Evolutionary conservation across 2,888 invertebrate genomes (phyloP).

Genomic region (Odontothrips loti): DNA sequence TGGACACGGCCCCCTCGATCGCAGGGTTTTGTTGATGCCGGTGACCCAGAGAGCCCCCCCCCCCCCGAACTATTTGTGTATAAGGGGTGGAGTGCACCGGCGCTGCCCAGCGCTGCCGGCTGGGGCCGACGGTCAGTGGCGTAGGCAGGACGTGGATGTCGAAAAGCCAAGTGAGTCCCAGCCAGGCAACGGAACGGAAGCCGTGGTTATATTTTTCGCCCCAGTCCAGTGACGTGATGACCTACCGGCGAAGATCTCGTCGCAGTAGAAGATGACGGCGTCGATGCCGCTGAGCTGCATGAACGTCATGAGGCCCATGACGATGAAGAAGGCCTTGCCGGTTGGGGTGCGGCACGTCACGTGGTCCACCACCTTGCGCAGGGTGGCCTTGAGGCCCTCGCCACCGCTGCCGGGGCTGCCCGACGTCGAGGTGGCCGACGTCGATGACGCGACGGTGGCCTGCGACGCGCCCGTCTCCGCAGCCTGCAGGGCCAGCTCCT

Average conservation of each 20-base stretch:
- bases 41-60: neutral
- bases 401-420: neutral
- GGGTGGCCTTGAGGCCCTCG: neutral
- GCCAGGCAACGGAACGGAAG: too few species aligned
- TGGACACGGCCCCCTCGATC: too few species aligned
- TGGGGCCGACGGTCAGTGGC: neutral
- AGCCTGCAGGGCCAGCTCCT: neutral
- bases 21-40: too few species aligned
- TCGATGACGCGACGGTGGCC: neutral
- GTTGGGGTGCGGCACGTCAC: constrained; percentile 43
- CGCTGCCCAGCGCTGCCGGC: neutral
- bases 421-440: too few species aligned
- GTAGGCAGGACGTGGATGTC: neutral
- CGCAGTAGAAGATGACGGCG: constrained; percentile 43
- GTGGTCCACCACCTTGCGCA: neutral
- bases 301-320: constrained; percentile 48
- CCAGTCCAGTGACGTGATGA: neutral
- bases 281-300: constrained; percentile 44
- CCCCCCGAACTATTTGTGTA: constrained; percentile 4
- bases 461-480: neutral
- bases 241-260: constrained; percentile 40
- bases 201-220: neutral
- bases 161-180: too few species aligned
- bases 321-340: constrained; percentile 39
- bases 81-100: neutral